Evolutionary conservation across 2,888 invertebrate genomes (phyloP), one percentile per base, ranked within the genome.

Genomic region (Caenorhabditis parvicauda): DNA sequence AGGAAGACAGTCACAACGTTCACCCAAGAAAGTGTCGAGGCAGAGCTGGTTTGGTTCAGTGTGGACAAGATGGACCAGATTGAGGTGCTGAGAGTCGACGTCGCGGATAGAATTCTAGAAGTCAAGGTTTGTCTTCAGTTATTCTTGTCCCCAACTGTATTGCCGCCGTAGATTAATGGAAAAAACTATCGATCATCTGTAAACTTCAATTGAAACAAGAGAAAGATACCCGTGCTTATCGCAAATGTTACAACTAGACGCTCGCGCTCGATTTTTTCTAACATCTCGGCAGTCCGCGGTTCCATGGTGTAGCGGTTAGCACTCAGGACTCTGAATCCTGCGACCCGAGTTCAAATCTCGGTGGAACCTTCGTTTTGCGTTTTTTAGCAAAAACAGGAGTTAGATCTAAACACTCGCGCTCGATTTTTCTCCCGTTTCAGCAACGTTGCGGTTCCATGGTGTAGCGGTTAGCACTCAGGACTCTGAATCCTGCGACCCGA

Each of bases 1-100:
- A 24, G 64, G 35, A 41, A 54, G 43, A 44, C 55, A 9, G 48
- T 56, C 27, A 44, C 38, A 22, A 45, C 39, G 7, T 74, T 74
- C 54, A 73, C 57, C 21, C 74, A 71, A 41, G 39, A 46, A 35
- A 64, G 59, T 21, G 44, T 57, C n/a, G 53, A 54, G 12, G 48
- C 42, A 3, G 53, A 52, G 27, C 29, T 41, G 14, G 52, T 63
- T 14, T 59, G 54, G 52, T 56, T 53, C 43, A 59, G 61, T 7
- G 64, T 57, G 9, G 59, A 53, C 7, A 47, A 51, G 19, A 63
- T 63, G 32, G 51, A 55, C 21, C 42, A 57, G 25, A 54, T 58
- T 7, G 51, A 61, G 35, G 39, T 21, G 37, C 12, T 62, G 38
- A 46, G 46, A 42, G 67, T 66, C 17, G 50, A 39, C 2, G 69